Conservation (phyloP, 2,888 invertebrate species). For the Drosophila subquinaria region DNA sequence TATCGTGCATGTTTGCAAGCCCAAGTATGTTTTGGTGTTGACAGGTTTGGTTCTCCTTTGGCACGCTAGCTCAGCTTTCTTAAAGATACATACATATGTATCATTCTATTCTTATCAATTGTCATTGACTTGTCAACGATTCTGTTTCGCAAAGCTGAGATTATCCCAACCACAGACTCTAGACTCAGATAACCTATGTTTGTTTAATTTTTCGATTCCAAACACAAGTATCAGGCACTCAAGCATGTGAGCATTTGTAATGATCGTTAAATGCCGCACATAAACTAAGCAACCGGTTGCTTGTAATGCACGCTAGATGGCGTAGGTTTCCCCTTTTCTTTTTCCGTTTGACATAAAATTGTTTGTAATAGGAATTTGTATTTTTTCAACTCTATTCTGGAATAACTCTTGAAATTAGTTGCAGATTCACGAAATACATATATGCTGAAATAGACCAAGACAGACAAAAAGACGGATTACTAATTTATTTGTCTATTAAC, state of each 20-base stretch:
- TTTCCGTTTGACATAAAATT: background rate
- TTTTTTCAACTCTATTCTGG: too few species aligned
- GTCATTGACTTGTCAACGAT: background rate
- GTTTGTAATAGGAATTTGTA: too few species aligned
- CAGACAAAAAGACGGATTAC: too few species aligned
- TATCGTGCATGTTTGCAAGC: too few species aligned
- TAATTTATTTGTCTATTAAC: too few species aligned
- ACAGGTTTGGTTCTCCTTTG: background rate
- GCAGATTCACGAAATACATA: too few species aligned
- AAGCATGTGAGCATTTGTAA: background rate
- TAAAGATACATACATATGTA: background rate
- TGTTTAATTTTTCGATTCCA: background rate
- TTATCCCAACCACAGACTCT: background rate
- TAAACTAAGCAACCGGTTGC: background rate
- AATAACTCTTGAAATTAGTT: too few species aligned
- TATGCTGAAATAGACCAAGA: too few species aligned
- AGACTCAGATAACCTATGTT: slow-evolving; percentile 6
- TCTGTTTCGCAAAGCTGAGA: background rate
- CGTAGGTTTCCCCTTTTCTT: background rate
- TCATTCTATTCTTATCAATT: background rate
- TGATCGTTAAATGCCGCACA: background rate
- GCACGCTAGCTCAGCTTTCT: too few species aligned
- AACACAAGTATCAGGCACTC: background rate
- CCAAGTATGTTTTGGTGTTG: background rate
- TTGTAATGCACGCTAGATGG: background rate